Evolutionary conservation across 2,113 vertebrate genomes (phyloP).

Genomic region (Albula glossodonta): DNA sequence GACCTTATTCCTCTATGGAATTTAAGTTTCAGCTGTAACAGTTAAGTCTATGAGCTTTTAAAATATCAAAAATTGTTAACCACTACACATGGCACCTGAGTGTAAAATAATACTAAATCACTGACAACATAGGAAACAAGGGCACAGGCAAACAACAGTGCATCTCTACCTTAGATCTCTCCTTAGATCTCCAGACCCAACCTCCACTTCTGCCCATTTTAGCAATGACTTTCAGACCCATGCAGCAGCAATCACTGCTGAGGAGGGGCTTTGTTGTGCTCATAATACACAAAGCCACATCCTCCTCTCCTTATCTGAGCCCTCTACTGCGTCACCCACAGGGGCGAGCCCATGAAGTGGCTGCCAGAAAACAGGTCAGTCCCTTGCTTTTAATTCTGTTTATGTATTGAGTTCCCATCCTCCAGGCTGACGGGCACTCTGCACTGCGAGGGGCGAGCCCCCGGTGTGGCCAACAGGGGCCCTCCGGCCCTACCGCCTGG

Average conservation of each 20-base stretch:
- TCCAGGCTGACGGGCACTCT: too few relatives aligned
- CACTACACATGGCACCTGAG: too few relatives aligned
- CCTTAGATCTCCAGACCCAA: not conserved
- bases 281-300: not conserved
- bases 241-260: not conserved
- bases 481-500: slow-evolving; percentile 14
- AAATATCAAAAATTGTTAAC: too few relatives aligned
- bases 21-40: too few relatives aligned
- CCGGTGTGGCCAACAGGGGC: slow-evolving; percentile 25
- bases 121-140: not conserved
- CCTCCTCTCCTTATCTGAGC: not conserved
- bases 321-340: not conserved
- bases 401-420: slow-evolving; percentile 37
- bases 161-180: not conserved
- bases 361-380: slow-evolving; percentile 31
- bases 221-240: not conserved
- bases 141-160: not conserved
- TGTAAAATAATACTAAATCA: not conserved
- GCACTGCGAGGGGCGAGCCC: slow-evolving; percentile 7
- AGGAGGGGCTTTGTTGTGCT: not conserved
- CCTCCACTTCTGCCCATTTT: not conserved
- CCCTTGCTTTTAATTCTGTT: slow-evolving; percentile 14
- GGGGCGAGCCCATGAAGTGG: slow-evolving; percentile 17
- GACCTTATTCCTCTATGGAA: too few relatives aligned
- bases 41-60: too few relatives aligned